Conservation (phyloP, 1,140 invertebrate genomes). For the Cephus cinctus region DNA sequence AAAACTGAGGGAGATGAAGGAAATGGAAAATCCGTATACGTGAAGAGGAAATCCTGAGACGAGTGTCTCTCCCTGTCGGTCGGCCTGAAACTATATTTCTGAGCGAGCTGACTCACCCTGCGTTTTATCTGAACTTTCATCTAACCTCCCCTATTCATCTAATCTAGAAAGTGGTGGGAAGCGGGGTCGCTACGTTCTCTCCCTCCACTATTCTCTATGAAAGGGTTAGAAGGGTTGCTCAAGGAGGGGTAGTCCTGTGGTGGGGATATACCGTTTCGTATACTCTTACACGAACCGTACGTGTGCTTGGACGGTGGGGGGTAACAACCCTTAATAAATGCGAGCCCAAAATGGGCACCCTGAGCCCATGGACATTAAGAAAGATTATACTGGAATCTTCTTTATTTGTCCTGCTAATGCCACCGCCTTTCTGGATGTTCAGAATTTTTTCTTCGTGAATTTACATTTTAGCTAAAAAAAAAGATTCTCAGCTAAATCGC, state of each 20-base stretch:
- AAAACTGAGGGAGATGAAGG: no score
- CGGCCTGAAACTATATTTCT: background rate
- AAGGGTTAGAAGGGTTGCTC: constrained; percentile 29
- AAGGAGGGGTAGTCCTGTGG: constrained; percentile 21
- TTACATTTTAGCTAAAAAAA: no score
- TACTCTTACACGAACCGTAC: constrained; percentile 25
- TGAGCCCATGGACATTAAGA: constrained; percentile 21
- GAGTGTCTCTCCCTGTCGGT: no score
- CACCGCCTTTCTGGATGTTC: constrained; percentile 10
- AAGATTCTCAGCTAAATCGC: no score
- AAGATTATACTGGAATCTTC: constrained; percentile 12
- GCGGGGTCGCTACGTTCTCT: no score
- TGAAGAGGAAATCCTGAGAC: no score
- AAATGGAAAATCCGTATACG: no score
- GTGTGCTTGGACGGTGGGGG: constrained; percentile 21
- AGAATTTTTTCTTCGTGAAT: constrained; percentile 16
- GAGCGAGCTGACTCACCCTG: constrained; percentile 31
- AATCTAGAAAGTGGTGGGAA: no score
- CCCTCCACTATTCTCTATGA: constrained; percentile 43
- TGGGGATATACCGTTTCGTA: constrained; percentile 6
- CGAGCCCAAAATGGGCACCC: constrained; percentile 19
- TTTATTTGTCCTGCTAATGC: constrained; percentile 15
- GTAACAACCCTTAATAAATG: constrained; percentile 46
- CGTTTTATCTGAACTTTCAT: constrained; percentile 50
- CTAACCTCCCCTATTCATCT: constrained; percentile 49